These are phyloP conservation scores for Chauna torquata DNA, from an alignment of 2,113 vertebrate genomes.

Conservation along the genomic window DNA sequence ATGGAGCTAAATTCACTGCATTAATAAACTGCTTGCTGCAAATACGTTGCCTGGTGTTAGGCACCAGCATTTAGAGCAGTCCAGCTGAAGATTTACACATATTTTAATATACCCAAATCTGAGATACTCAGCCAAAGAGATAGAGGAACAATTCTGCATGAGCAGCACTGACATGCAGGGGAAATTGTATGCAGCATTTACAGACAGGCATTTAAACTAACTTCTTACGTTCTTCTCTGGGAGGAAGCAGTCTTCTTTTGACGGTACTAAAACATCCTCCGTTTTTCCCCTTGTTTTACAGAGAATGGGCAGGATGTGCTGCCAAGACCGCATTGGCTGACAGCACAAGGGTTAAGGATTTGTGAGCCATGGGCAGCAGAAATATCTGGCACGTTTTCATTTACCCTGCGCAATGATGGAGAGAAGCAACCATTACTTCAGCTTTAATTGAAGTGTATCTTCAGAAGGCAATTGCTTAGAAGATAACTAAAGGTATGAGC, in stretches of 20 bases:
- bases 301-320: background rate
- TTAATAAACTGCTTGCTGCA: conserved; percentile 7
- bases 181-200: background rate
- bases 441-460: background rate
- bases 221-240: background rate
- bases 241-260: background rate
- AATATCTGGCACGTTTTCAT: background rate
- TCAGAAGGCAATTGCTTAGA: background rate
- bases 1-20: background rate
- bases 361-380: background rate
- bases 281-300: background rate
- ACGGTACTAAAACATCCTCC: background rate
- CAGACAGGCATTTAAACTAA: background rate
- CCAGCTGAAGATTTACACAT: background rate
- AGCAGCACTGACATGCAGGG: background rate
- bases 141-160: background rate
- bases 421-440: background rate
- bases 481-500: background rate
- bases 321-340: background rate
- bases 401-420: background rate
- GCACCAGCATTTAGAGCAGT: background rate
- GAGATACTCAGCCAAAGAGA: background rate
- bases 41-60: background rate
- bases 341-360: conserved; percentile 7
- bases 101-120: background rate